Conservation (phyloP, 2,797 vertebrate genomes). For the Diceros bicornis region DNA sequence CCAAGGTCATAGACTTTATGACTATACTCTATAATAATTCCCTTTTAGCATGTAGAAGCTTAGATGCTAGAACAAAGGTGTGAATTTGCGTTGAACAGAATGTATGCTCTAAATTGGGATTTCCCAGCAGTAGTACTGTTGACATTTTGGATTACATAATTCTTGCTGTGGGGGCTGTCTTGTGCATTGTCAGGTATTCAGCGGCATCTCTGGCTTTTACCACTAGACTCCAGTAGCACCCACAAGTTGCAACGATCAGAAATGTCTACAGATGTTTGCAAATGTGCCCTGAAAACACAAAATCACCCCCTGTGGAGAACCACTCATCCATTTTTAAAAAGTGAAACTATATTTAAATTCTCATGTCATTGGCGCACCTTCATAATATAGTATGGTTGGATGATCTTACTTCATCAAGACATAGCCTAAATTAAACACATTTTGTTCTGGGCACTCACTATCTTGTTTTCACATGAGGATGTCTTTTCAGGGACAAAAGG, state of each 20-base stretch:
- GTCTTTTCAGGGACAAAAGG: conserved; percentile 33
- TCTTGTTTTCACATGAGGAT: not conserved
- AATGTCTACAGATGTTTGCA: not conserved
- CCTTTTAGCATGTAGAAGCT: not conserved
- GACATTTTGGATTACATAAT: not conserved
- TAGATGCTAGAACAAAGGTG: not conserved
- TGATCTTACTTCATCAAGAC: conserved; percentile 33
- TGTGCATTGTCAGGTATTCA: not conserved
- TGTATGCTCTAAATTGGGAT: not conserved
- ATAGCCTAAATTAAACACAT: not conserved
- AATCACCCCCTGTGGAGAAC: not conserved
- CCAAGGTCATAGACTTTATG: not conserved
- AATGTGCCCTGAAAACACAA: not conserved
- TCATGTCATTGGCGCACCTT: not conserved
- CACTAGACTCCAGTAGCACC: not conserved
- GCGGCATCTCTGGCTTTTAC: not conserved
- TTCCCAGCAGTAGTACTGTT: not conserved
- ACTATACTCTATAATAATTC: not conserved
- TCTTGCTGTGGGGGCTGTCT: not conserved
- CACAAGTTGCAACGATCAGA: not conserved
- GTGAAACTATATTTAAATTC: not conserved
- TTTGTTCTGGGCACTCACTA: not conserved
- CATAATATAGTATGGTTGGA: not conserved
- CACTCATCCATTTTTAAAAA: not conserved
- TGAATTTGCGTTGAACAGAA: not conserved